These are phyloP conservation scores for Merops nubicus DNA, from an alignment of 2,113 vertebrate genomes.

Conservation along the genomic window DNA sequence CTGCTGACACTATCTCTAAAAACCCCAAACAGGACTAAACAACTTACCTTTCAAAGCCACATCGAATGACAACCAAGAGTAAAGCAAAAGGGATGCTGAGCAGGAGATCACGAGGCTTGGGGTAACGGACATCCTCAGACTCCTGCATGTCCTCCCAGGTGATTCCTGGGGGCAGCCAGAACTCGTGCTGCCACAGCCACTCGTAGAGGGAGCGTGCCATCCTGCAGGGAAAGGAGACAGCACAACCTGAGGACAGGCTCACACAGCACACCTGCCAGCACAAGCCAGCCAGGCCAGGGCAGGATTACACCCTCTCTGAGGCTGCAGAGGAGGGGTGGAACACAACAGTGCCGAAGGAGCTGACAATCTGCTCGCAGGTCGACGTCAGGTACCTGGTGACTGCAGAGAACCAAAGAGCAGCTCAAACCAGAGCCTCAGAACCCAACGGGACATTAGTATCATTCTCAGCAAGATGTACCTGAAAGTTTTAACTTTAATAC, in stretches of 20 bases:
- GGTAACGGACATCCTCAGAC: conserved; percentile 70
- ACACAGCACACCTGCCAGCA: not conserved
- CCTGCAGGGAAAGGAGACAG: conserved; percentile 48
- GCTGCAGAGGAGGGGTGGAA: not conserved
- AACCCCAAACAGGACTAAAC: not conserved
- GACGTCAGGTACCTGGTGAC: not conserved
- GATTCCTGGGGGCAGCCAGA: conserved; percentile 87
- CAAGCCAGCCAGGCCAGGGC: not conserved
- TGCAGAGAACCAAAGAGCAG: not conserved
- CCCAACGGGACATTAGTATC: not conserved
- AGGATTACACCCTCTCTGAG: not conserved
- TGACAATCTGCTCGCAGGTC: not conserved
- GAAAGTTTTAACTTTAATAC: not conserved
- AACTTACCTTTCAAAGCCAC: conserved; percentile 87
- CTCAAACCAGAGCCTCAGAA: not conserved
- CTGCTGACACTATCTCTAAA: not conserved
- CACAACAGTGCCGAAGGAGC: not conserved
- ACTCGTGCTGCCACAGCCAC: conserved; percentile 86
- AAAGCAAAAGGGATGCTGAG: conserved; percentile 82
- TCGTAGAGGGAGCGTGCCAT: conserved; percentile 82
- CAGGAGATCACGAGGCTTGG: conserved; percentile 82
- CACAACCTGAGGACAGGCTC: not conserved
- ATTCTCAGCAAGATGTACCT: not conserved
- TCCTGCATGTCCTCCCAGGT: conserved; percentile 84
- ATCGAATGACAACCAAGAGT: conserved; percentile 78